A percentile compares a stretch with the other conserved stretches of the same genome.
Conservation (phyloP, 2,888 invertebrate genomes). For the Cephonodes hylas region DNA sequence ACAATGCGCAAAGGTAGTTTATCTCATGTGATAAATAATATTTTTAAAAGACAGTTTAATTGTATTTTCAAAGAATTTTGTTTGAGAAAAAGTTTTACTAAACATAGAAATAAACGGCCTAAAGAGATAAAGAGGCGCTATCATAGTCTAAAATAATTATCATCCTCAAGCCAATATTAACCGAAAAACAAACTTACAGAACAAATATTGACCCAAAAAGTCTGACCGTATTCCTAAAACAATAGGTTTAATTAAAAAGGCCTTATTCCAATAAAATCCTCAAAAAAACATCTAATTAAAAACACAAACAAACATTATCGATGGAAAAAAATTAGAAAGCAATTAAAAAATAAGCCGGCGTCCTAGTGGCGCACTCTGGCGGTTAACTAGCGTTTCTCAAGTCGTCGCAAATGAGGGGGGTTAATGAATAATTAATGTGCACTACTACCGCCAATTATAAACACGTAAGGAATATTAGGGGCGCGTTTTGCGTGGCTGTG, state of each 20-base stretch:
- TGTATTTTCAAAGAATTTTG: too few species aligned
- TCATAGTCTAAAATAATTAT: too few species aligned
- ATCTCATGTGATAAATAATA: too few species aligned
- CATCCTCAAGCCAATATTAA: too few species aligned
- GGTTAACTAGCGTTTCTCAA: constrained; percentile 71
- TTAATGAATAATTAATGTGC: constrained; percentile 78
- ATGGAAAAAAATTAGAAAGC: constrained; percentile 24
- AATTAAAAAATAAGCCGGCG: constrained; percentile 60
- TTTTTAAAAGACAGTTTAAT: too few species aligned
- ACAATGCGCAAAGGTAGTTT: too few species aligned
- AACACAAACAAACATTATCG: neutral
- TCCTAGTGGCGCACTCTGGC: constrained; percentile 56
- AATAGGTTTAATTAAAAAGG: neutral
- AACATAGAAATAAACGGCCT: too few species aligned
- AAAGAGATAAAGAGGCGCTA: too few species aligned
- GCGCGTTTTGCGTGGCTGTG: constrained; percentile 20
- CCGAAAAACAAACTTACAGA: neutral
- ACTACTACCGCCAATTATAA: constrained; percentile 74
- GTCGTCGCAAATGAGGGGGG: constrained; percentile 51
- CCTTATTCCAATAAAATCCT: neutral
- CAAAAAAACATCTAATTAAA: constrained; percentile 7
- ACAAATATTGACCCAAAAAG: neutral
- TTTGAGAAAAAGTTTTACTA: too few species aligned
- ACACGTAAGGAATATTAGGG: constrained; percentile 70
- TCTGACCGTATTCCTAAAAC: neutral